A percentile compares a stretch with the other conserved stretches of the same genome.
phyloP scores from a whole-genome alignment of 2,888 invertebrate genomes.

The Frankliniella fusca region DNA sequence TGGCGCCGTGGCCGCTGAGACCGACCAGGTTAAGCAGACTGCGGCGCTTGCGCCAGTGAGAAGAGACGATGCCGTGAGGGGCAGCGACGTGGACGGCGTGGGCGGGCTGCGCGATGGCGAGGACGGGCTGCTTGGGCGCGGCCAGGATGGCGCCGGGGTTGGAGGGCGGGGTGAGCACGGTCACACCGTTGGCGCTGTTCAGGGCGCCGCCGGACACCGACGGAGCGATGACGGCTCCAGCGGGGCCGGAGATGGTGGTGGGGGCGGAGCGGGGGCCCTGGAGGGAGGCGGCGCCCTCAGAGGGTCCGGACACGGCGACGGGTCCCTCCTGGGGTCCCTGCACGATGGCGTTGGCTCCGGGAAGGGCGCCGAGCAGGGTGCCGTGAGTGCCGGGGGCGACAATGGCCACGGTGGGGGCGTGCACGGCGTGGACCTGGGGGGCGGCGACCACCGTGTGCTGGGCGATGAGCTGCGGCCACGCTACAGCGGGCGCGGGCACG shows the following conservation, averaged over 20 bases:
- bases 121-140: not conserved
- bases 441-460: not conserved
- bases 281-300: not conserved
- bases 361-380: no score
- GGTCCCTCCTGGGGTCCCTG: not conserved
- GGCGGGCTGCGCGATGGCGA: not conserved
- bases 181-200: not conserved
- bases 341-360: not conserved
- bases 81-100: not conserved
- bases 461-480: not conserved
- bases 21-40: not conserved
- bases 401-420: not conserved
- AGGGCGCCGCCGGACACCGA: not conserved
- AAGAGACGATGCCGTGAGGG: no score
- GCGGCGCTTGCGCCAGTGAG: not conserved
- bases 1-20: not conserved
- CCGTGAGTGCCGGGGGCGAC: not conserved
- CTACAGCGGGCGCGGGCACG: not conserved
- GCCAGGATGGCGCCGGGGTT: constrained; percentile 7
- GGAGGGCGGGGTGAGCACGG: constrained; percentile 9
- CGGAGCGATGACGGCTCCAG: not conserved
- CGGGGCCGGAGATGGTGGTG: not conserved
- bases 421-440: not conserved
- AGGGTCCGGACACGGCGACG: not conserved
- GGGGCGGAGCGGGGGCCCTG: not conserved